Percentiles rank a stretch among this genome's conserved stretches.
Conservation (phyloP, 37 sponge, comb jelly and placozoan species). For the Beroe forskalii region DNA sequence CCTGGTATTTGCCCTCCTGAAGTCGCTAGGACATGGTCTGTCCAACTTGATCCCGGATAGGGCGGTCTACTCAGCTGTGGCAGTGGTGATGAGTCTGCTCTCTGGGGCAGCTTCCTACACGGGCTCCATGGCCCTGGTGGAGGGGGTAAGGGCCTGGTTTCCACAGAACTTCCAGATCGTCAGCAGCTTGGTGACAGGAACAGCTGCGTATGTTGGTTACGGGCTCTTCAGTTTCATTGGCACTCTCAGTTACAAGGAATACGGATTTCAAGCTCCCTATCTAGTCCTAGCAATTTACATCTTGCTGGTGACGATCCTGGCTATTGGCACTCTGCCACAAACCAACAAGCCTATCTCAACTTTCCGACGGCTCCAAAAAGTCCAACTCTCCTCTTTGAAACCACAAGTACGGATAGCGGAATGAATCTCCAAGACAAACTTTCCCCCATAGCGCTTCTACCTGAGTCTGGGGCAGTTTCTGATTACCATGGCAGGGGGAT, state of each 20-base stretch:
- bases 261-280: slow-evolving; percentile 34
- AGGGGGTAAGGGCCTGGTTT: slow-evolving; percentile 21
- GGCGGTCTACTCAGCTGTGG: slow-evolving; percentile 6
- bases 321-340: background rate
- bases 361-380: background rate
- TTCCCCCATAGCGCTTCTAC: background rate
- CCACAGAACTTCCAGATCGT: slow-evolving; percentile 50
- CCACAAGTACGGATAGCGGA: background rate
- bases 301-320: background rate
- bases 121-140: background rate
- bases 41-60: background rate
- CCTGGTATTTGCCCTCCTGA: background rate
- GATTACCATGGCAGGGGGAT: slow-evolving; percentile 22
- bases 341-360: background rate
- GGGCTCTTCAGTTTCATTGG: slow-evolving; percentile 3
- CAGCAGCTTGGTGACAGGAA: slow-evolving; percentile 22
- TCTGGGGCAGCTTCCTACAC: slow-evolving; percentile 6
- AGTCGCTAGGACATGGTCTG: background rate
- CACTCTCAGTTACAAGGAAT: background rate
- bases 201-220: slow-evolving; percentile 42
- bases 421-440: background rate
- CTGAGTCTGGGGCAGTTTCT: background rate
- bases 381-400: background rate
- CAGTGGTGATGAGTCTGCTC: slow-evolving; percentile 6
- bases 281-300: background rate